phyloP scores from a whole-genome alignment of 2,113 vertebrate species.

The Python bivittatus region DNA sequence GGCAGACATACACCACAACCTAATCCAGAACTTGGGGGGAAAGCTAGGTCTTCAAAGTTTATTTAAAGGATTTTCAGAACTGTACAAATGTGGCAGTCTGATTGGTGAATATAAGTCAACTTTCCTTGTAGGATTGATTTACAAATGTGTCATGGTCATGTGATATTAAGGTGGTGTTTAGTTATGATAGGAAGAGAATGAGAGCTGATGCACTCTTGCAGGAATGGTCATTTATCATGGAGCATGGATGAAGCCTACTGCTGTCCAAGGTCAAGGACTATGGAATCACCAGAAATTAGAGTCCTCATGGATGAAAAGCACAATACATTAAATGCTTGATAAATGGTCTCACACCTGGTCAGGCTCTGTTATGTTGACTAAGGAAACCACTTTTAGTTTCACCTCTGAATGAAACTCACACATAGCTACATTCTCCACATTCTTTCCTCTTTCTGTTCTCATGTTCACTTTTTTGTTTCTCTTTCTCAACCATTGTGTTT shows the following conservation, averaged over 20 bases:
- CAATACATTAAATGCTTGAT: constrained; percentile 62
- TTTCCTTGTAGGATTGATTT: constrained; percentile 39
- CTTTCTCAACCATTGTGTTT: not conserved
- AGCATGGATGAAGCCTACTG: constrained; percentile 57
- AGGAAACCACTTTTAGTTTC: constrained; percentile 48
- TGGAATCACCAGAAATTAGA: constrained; percentile 64
- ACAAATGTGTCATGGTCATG: constrained; percentile 27
- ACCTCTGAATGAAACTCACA: constrained; percentile 27
- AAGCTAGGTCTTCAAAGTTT: constrained; percentile 24
- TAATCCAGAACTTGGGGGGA: not conserved
- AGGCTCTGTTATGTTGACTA: constrained; percentile 46
- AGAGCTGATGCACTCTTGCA: constrained; percentile 56
- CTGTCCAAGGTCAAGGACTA: constrained; percentile 73
- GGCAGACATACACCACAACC: not conserved
- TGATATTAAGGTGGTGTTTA: constrained; percentile 35
- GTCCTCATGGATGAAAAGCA: constrained; percentile 52
- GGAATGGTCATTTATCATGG: constrained; percentile 71
- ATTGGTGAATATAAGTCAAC: constrained; percentile 32
- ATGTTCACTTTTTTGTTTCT: not conserved
- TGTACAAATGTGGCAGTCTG: constrained; percentile 31
- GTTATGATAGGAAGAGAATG: constrained; percentile 24
- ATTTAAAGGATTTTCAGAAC: not conserved
- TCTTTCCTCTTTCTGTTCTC: constrained; percentile 21
- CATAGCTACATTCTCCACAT: constrained; percentile 7
- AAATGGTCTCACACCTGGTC: constrained; percentile 67